Base-by-base conservation (phyloP, 2,888 invertebrate species). In the Hypolimnas misippus region DNA sequence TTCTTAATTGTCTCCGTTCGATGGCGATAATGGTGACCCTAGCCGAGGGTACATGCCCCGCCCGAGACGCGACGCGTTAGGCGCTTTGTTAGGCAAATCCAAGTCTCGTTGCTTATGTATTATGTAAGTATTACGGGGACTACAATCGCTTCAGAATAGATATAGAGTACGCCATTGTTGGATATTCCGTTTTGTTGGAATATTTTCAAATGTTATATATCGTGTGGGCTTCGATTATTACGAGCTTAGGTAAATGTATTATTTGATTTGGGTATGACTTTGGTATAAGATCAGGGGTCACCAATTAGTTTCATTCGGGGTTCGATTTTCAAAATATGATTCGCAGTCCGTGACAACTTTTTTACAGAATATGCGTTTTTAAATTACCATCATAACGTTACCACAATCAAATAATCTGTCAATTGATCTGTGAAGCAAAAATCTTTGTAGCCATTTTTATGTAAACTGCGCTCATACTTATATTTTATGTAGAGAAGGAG, bases 51-150 rank as follows among this genome's bases (percentile, higher is more conserved):
- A 70, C 66, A 67, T 70, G 67, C 72, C 70, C 74, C 75, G 73
- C 70, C 73, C 74, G 77, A 78, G 81, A 80, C 71, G 70, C 76
- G 77, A 72, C 78, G 82, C 78, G 82, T 79, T 73, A 77, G 77
- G 76, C 72, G 73, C 81, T 78, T 88, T 88, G 88, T 88, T 76
- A 86, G 76, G 82, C 78, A 86, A 87, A 88, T 87, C 86, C 81
- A 75, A 79, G 76, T 76, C 77, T 77, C 76, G 76, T 75, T 74
- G 77, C 76, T 76, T 73, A 71, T 68, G 69, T 70, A 67, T 71
- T 65, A 61, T 68, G 70, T 70, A 67, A 66, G 69, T 68, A 68
- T 70, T 69, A 66, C 42, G 19, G 44, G 19, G 44, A 21, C 56
- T 50, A 63, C 66, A 62, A 59, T 62, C 35, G 56, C 62, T 62